Evolutionary conservation across 1,140 invertebrate species (phyloP).

Genomic region (Ceratosolen fusciceps): DNA sequence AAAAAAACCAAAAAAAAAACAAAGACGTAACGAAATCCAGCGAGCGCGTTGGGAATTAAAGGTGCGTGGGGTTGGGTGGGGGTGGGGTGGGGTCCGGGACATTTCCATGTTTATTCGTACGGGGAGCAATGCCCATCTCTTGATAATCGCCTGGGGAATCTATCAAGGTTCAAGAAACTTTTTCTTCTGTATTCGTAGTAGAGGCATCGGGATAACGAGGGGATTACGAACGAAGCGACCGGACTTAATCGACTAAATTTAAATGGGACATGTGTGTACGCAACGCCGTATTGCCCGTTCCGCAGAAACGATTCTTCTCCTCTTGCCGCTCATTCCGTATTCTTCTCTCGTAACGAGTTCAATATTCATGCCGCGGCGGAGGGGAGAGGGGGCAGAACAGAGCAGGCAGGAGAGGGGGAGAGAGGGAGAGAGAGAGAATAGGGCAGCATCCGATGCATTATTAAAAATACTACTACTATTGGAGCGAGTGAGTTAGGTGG

Average conservation of each 20-base stretch:
- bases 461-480: too few species aligned
- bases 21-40: too few species aligned
- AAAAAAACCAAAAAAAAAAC: too few species aligned
- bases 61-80: neutral
- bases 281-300: neutral
- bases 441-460: too few species aligned
- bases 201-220: neutral
- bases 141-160: neutral
- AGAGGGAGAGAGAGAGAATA: neutral
- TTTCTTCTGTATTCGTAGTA: neutral
- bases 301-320: neutral
- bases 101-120: neutral
- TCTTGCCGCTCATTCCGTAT: neutral
- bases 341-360: constrained; percentile 13
- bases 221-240: neutral
- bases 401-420: too few species aligned
- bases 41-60: neutral
- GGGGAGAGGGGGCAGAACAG: neutral
- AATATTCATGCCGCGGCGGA: neutral
- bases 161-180: neutral
- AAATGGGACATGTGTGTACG: neutral
- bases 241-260: neutral
- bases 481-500: neutral
- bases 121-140: neutral
- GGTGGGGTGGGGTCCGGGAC: too few species aligned